These are phyloP conservation scores for Prorops nasuta DNA, from an alignment of 1,140 invertebrate genomes.

Conservation along the genomic window DNA sequence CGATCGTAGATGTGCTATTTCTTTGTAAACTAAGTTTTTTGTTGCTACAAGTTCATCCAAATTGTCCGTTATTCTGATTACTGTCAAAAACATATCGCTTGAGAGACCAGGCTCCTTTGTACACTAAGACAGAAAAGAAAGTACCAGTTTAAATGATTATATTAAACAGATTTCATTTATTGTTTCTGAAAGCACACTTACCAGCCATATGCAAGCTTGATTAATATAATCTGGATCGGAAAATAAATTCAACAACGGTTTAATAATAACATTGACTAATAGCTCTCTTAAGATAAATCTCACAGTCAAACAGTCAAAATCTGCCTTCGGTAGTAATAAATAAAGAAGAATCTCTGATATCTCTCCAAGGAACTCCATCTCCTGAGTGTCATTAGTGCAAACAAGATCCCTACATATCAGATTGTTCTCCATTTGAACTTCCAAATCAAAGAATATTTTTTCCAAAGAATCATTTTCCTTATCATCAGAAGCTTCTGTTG, in stretches of 20 bases:
- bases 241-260: slow-evolving; percentile 76
- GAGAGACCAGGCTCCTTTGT: slow-evolving; percentile 71
- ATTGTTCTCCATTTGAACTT: slow-evolving; percentile 81
- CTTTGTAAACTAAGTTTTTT: slow-evolving; percentile 73
- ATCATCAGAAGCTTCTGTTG: slow-evolving; percentile 31
- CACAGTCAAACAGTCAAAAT: slow-evolving; percentile 81
- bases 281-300: slow-evolving; percentile 79
- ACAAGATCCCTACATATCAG: slow-evolving; percentile 67
- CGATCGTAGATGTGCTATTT: slow-evolving; percentile 78
- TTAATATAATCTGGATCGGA: slow-evolving; percentile 95
- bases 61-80: slow-evolving; percentile 74
- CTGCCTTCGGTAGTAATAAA: slow-evolving; percentile 78
- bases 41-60: slow-evolving; percentile 80
- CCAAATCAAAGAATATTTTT: slow-evolving; percentile 84
- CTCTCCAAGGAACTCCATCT: slow-evolving; percentile 79
- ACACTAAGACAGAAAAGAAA: slow-evolving; percentile 63
- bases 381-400: slow-evolving; percentile 63
- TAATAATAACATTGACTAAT: slow-evolving; percentile 75
- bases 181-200: slow-evolving; percentile 56
- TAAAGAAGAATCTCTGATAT: slow-evolving; percentile 83
- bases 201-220: slow-evolving; percentile 86
- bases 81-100: slow-evolving; percentile 79
- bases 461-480: slow-evolving; percentile 59
- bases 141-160: not conserved
- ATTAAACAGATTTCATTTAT: too few relatives aligned